Percentiles rank a stretch among this genome's conserved stretches.
Conservation (phyloP, 2,113 vertebrate species). For the Catharus fuscescens region DNA sequence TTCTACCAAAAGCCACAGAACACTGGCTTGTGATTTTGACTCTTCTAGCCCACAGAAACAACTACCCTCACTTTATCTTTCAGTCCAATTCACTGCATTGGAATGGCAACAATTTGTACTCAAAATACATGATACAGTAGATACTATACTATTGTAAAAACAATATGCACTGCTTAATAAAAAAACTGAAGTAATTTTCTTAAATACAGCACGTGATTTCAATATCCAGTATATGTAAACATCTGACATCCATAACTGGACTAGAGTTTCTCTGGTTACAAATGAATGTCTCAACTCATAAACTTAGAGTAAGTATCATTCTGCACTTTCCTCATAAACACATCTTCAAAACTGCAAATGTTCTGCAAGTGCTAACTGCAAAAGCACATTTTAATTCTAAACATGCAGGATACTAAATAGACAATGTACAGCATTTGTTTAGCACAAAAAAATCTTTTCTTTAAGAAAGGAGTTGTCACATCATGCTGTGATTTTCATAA, state of each 20-base stretch:
- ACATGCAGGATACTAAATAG: neutral
- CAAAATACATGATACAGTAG: neutral
- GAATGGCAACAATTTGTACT: neutral
- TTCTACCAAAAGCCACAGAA: neutral
- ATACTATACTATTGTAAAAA: neutral
- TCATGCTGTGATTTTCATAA: neutral
- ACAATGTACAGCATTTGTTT: neutral
- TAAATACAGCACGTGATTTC: neutral
- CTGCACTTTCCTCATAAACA: neutral
- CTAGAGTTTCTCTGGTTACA: neutral
- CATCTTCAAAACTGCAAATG: neutral
- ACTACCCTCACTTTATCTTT: neutral
- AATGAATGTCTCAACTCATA: neutral
- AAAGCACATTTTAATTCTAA: neutral
- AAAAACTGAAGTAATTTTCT: neutral
- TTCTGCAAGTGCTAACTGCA: neutral
- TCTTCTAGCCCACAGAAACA: neutral
- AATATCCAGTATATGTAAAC: neutral
- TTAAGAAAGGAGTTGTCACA: neutral
- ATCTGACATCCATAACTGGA: neutral
- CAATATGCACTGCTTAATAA: neutral
- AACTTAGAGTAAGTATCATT: neutral
- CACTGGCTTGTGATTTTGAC: fast-evolving
- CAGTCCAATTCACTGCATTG: neutral
- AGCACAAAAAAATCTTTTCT: neutral